Evolutionary conservation across 2,888 invertebrate genomes (phyloP), one percentile per base, ranked within the genome.

Genomic region (Shargacucullia verbasci): DNA sequence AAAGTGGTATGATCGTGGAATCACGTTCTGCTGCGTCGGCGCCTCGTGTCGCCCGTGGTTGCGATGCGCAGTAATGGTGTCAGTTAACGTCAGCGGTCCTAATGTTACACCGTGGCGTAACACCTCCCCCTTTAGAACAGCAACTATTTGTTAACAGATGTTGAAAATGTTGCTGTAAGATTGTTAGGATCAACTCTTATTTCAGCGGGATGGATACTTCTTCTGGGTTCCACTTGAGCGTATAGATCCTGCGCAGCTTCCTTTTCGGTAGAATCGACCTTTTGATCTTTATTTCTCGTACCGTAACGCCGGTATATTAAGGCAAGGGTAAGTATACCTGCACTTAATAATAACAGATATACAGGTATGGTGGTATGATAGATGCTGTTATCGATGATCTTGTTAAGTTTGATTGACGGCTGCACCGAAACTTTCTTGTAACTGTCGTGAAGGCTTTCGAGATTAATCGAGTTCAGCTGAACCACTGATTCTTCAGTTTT

Each of bases 331-430:
- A 49, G 40, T 34, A 14, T 25, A 38, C 15, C 15, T 55, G 55
- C 40, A 37, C 50, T 27, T n/a, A 39, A 39, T 40, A 59, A 25
- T 33, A 43, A 20, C 12, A 46, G 7, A 37, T 59, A 63, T 4
- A 63, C n/a, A 0, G 63, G 59, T 13, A 63, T 59, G 2, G 59
- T 63, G 10, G 63, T 63, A 29, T 63, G 63, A 43, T 63, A 63
- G 7, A 63, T n/a, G 8, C 15, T 37, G 1, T 31, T 8, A 20
- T 53, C 44, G 14, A 40, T 10, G 13, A 9, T 27, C 9, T 15
- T 12, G n/a, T 41, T 25, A 1, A 43, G 20, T 8, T 35, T 29
- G 0, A 48, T 6, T 11, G 40, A 43, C 3, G 29, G 9, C 27
- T 55, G 47, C 11, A 50, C 6, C 11, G 55, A 27, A 14, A 65